phyloP scores from a whole-genome alignment of 2,113 vertebrate genomes.

The Pionites leucogaster region DNA sequence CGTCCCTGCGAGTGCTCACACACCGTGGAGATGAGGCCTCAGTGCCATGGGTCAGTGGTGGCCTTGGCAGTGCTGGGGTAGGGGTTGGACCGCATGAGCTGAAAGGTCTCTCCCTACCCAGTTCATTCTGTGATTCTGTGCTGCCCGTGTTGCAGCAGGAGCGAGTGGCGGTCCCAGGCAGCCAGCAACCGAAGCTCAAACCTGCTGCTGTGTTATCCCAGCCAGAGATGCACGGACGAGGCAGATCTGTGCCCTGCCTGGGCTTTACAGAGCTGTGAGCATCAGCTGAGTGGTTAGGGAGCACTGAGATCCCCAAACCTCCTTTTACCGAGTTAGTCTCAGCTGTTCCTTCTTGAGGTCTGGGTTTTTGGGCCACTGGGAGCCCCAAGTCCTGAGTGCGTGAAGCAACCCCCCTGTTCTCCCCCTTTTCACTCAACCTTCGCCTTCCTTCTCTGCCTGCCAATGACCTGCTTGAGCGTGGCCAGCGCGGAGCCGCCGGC shows the following conservation, averaged over 20 bases:
- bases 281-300: rapidly evolving
- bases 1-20: background rate
- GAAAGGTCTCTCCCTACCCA: background rate
- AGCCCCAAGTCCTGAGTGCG: rapidly evolving
- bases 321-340: rapidly evolving
- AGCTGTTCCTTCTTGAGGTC: background rate
- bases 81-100: background rate
- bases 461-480: background rate
- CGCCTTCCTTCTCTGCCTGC: background rate
- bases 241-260: background rate
- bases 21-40: background rate
- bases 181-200: background rate
- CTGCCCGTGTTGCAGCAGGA: background rate
- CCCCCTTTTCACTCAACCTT: rapidly evolving
- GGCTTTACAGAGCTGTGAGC: background rate
- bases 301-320: background rate
- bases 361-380: background rate
- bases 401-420: rapidly evolving
- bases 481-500: background rate
- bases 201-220: rapidly evolving
- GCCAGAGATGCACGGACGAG: rapidly evolving
- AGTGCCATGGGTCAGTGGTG: background rate
- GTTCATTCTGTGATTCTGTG: background rate
- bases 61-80: background rate
- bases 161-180: background rate